A percentile compares a stretch with the other conserved stretches of the same genome.
These are phyloP conservation scores for Antheraea yamamai DNA, from an alignment of 2,888 invertebrate genomes.

Conservation along the genomic window DNA sequence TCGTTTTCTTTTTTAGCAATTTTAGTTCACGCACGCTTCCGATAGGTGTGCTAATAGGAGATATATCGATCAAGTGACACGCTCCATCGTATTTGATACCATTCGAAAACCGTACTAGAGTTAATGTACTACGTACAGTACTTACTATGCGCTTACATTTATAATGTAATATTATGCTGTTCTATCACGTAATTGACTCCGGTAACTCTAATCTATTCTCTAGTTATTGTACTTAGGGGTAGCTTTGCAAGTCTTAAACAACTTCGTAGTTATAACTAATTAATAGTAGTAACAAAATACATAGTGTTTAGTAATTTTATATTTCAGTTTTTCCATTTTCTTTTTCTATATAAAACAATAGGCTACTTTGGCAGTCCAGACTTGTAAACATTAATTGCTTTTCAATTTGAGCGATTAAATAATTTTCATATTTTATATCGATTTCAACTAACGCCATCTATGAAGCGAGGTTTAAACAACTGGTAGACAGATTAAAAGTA, in stretches of 20 bases:
- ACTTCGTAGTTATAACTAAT: constrained; percentile 4
- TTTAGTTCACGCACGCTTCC: constrained; percentile 12
- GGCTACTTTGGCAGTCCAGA: neutral
- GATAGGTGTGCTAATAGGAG: constrained; percentile 19
- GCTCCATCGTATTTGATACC: neutral
- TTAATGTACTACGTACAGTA: constrained; percentile 28
- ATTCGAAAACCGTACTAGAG: neutral
- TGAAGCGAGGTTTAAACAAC: constrained; percentile 29
- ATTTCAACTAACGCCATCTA: constrained; percentile 37
- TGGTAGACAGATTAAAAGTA: constrained; percentile 16
- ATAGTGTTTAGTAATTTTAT: neutral
- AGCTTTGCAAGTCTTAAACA: constrained; percentile 48
- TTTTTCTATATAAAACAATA: neutral
- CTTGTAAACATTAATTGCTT: constrained; percentile 52
- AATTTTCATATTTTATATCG: constrained; percentile 36
- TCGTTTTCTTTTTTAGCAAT: constrained; percentile 18
- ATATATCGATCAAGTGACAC: constrained; percentile 24
- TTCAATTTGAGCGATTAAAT: constrained; percentile 65
- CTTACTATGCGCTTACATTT: constrained; percentile 17
- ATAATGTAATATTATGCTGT: constrained; percentile 41
- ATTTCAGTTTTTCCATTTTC: neutral
- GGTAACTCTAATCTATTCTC: constrained; percentile 62
- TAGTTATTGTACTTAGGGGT: constrained; percentile 76
- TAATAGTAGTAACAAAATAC: constrained; percentile 1
- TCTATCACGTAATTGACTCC: constrained; percentile 68